Conservation (phyloP, 2,797 vertebrate genomes). For the Coranthus polyacanthus region DNA sequence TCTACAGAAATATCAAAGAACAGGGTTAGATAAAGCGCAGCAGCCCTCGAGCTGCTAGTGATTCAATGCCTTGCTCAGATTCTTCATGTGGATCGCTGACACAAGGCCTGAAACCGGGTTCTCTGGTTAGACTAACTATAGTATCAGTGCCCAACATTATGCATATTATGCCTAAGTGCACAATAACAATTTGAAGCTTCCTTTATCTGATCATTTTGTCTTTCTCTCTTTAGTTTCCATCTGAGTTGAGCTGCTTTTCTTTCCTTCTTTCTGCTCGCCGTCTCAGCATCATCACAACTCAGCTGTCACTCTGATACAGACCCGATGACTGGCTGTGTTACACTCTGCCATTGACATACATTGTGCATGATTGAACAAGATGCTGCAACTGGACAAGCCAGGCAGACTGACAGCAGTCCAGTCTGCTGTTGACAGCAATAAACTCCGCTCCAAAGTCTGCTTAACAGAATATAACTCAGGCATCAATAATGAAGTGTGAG, state of each 20-base stretch:
- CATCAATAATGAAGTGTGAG: slow-evolving; percentile 6
- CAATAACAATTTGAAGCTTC: slow-evolving; percentile 22
- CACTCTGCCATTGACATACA: slow-evolving; percentile 62
- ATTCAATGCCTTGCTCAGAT: slow-evolving; percentile 57
- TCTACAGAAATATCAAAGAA: slow-evolving; percentile 56
- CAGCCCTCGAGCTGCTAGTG: slow-evolving; percentile 48
- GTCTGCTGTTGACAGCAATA: slow-evolving; percentile 37
- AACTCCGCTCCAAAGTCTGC: slow-evolving; percentile 28
- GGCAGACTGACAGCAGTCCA: slow-evolving; percentile 52
- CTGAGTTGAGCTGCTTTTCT: slow-evolving; percentile 19
- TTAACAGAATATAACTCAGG: background rate
- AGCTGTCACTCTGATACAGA: slow-evolving; percentile 57
- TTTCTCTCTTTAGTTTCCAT: background rate
- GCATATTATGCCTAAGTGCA: slow-evolving; percentile 22
- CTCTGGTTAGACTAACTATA: slow-evolving; percentile 31
- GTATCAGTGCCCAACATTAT: slow-evolving; percentile 2
- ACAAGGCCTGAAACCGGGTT: slow-evolving; percentile 32
- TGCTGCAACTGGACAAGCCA: slow-evolving; percentile 31
- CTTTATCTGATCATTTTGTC: slow-evolving; percentile 1
- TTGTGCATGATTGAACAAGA: slow-evolving; percentile 62
- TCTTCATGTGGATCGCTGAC: slow-evolving; percentile 48
- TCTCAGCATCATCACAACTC: slow-evolving; percentile 40
- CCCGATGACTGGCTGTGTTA: slow-evolving; percentile 53
- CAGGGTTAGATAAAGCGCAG: slow-evolving; percentile 60
- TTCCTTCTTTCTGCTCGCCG: slow-evolving; percentile 30